Conservation (phyloP, 2,888 invertebrate species). For the Hyles lineata region DNA sequence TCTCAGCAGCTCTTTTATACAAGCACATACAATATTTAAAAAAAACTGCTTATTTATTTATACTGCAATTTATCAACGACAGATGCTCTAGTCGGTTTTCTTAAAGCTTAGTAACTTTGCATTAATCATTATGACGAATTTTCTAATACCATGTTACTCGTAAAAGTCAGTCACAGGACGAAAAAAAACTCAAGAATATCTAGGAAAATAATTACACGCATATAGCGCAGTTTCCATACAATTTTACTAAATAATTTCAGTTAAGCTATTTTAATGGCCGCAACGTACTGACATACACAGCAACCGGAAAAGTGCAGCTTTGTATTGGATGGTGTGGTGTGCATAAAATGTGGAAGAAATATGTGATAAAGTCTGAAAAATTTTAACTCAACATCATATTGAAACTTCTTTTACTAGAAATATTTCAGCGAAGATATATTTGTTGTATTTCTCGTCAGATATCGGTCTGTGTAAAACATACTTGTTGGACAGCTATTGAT, state of each 20-base stretch:
- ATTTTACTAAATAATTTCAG: background rate
- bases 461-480: background rate
- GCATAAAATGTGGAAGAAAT: conserved; percentile 37
- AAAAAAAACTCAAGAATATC: no score
- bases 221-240: background rate
- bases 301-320: conserved; percentile 47
- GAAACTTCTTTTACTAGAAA: conserved; percentile 19
- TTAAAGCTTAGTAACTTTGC: no score
- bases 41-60: no score
- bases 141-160: no score
- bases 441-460: background rate
- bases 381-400: background rate
- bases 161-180: no score
- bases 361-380: conserved; percentile 11
- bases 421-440: background rate
- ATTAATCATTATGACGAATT: no score
- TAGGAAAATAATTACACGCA: background rate
- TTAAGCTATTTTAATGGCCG: conserved; percentile 36
- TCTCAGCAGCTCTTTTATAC: no score
- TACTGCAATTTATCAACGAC: no score
- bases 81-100: no score
- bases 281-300: conserved; percentile 39
- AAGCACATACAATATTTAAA: no score
- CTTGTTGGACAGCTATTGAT: background rate
- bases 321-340: conserved; percentile 48